These are phyloP conservation scores for Dinocampus coccinellae DNA, from an alignment of 2,888 invertebrate species.

Conservation along the genomic window DNA sequence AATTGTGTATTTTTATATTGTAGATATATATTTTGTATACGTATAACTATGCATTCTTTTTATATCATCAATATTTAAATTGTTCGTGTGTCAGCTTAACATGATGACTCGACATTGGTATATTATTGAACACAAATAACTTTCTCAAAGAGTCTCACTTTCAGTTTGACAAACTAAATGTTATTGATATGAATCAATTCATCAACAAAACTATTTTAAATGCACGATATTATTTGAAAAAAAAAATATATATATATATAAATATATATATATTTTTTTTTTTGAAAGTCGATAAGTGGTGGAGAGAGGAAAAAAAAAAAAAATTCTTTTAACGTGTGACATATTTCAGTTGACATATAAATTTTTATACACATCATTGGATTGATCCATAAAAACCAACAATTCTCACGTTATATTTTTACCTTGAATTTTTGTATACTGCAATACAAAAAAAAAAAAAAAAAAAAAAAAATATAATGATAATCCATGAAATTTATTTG, in stretches of 20 bases:
- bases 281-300: too few relatives aligned
- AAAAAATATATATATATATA: too few relatives aligned
- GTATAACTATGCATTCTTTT: not conserved
- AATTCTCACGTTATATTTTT: conserved; percentile 13
- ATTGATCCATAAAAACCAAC: conserved; percentile 24
- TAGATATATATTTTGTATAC: too few relatives aligned
- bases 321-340: not conserved
- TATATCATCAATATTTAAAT: conserved; percentile 15
- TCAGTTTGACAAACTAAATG: not conserved
- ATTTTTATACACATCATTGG: conserved; percentile 1
- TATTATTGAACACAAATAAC: not conserved
- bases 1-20: not conserved
- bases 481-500: not conserved
- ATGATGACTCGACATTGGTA: not conserved
- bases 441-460: too few relatives aligned
- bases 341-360: not conserved
- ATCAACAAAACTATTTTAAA: not conserved
- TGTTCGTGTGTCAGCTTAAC: not conserved
- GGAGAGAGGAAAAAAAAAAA: not conserved
- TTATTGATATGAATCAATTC: not conserved
- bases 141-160: conserved; percentile 4
- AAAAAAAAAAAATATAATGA: not conserved
- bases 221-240: not conserved
- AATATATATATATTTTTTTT: not conserved
- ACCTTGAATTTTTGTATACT: not conserved